A percentile compares a stretch with the other conserved stretches of the same genome.
phyloP scores from a whole-genome alignment of 1,140 invertebrate genomes.

The Macrosteles quadrilineatus region DNA sequence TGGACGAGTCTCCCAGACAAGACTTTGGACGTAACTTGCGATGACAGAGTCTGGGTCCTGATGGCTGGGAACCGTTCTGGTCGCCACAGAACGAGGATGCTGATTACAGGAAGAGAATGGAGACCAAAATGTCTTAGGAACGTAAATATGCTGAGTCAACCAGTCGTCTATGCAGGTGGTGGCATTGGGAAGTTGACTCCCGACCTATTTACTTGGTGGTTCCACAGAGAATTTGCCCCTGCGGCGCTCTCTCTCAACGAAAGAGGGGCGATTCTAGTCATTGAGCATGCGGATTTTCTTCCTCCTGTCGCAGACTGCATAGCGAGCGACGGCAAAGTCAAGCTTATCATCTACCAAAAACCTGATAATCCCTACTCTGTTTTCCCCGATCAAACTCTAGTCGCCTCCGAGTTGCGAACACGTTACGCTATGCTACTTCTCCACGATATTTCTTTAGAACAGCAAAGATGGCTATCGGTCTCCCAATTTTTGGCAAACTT shows the following conservation, averaged over 20 bases:
- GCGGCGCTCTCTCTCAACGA: slow-evolving; percentile 55
- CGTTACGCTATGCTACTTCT: slow-evolving; percentile 50
- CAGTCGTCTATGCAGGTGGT: slow-evolving; percentile 57
- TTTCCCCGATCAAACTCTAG: slow-evolving; percentile 47
- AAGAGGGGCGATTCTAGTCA: slow-evolving; percentile 52
- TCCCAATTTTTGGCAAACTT: slow-evolving; percentile 48
- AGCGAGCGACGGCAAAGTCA: slow-evolving; percentile 50
- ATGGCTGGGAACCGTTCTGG: slow-evolving; percentile 56
- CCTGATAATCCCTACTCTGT: slow-evolving; percentile 44
- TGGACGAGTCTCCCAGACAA: slow-evolving; percentile 54
- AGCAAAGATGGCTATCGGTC: slow-evolving; percentile 39
- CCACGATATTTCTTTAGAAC: slow-evolving; percentile 39
- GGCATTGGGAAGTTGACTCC: slow-evolving; percentile 53
- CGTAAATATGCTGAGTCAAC: slow-evolving; percentile 59
- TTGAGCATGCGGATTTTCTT: slow-evolving; percentile 50
- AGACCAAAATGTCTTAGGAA: slow-evolving; percentile 52
- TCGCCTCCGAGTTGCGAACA: slow-evolving; percentile 51
- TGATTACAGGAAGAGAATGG: slow-evolving; percentile 56
- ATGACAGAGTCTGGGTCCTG: slow-evolving; percentile 54
- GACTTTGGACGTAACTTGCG: slow-evolving; percentile 31
- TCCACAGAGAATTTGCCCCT: slow-evolving; percentile 55
- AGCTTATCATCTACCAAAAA: slow-evolving; percentile 44
- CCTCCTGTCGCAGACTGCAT: slow-evolving; percentile 50
- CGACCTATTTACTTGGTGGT: slow-evolving; percentile 58
- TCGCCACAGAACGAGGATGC: slow-evolving; percentile 53